phyloP scores from a whole-genome alignment of 92 coral and sea anemone genomes.

The Montipora capitata region DNA sequence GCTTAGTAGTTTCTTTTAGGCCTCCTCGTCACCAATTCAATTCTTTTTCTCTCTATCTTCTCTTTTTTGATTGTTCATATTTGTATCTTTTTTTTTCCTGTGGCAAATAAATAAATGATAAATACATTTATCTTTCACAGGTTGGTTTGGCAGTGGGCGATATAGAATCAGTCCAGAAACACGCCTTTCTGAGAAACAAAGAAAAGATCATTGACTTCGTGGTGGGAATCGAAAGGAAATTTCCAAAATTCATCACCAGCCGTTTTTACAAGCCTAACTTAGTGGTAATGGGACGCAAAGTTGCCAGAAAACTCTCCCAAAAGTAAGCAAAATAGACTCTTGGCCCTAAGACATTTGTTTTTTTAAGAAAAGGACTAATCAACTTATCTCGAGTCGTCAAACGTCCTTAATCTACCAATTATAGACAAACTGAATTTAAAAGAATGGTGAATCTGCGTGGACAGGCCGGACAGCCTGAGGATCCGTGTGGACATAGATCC shows the following conservation, averaged over 20 bases:
- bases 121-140: conserved; percentile 15
- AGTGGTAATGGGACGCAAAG: conserved; percentile 29
- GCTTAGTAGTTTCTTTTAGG: too few relatives aligned
- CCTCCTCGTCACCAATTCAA: too few relatives aligned
- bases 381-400: too few relatives aligned
- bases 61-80: too few relatives aligned
- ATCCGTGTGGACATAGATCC: too few relatives aligned
- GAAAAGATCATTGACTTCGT: conserved; percentile 36
- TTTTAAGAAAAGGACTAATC: too few relatives aligned
- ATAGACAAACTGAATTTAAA: too few relatives aligned
- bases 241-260: conserved; percentile 61
- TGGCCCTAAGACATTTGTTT: not conserved
- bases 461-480: too few relatives aligned
- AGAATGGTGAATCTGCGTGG: too few relatives aligned
- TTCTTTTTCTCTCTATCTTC: too few relatives aligned
- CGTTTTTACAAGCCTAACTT: conserved; percentile 56
- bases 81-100: too few relatives aligned
- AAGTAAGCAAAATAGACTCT: conserved; percentile 12
- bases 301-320: conserved; percentile 13
- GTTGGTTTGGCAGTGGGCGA: conserved; percentile 88
- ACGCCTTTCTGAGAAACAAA: conserved; percentile 71
- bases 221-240: conserved; percentile 44
- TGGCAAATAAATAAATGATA: not conserved
- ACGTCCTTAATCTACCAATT: too few relatives aligned
- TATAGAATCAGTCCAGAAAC: conserved; percentile 75